phyloP scores from a whole-genome alignment of 2,113 vertebrate genomes.

The Cyanoramphus novaezelandiae region DNA sequence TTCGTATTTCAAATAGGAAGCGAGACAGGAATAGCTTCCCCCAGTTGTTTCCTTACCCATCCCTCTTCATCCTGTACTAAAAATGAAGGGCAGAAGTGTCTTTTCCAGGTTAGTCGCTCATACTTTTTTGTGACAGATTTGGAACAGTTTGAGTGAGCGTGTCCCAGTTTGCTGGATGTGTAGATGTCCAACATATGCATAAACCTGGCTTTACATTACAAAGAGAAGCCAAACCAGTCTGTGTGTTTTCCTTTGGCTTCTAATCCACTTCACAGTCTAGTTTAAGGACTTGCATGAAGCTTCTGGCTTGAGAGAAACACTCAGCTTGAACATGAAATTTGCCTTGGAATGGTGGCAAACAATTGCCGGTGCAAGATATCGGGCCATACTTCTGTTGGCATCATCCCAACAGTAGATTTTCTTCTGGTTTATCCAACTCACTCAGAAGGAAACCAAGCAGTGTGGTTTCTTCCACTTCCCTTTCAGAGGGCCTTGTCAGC shows the following conservation, averaged over 20 bases:
- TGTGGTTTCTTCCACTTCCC: conserved; percentile 43
- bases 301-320: neutral
- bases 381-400: neutral
- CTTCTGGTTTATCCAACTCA: neutral
- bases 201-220: neutral
- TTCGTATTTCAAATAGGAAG: neutral
- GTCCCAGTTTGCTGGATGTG: neutral
- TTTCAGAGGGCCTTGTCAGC: neutral
- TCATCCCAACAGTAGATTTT: neutral
- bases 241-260: neutral
- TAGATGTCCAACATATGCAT: neutral
- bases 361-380: neutral
- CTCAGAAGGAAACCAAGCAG: neutral
- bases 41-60: neutral
- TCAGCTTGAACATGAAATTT: neutral
- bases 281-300: neutral
- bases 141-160: neutral
- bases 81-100: neutral
- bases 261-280: neutral
- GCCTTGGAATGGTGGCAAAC: neutral
- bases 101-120: neutral
- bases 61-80: neutral
- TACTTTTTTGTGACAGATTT: neutral
- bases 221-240: neutral
- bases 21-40: neutral